A percentile compares a stretch with the other conserved stretches of the same genome.
Conservation (phyloP, 2,797 vertebrate species). For the Coranthus polyacanthus region DNA sequence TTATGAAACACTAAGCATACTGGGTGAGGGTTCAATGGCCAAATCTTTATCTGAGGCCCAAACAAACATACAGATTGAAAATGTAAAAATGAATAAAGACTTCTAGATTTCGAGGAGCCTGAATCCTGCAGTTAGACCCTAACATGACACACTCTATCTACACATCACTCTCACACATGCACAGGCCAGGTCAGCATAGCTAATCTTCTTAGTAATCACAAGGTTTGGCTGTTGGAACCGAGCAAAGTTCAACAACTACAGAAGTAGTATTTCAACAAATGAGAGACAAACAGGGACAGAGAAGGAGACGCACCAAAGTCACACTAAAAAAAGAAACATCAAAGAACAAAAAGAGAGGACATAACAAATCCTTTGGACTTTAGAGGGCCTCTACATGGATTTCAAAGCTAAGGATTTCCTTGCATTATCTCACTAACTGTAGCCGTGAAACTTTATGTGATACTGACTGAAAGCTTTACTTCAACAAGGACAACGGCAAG, state of each 20-base stretch:
- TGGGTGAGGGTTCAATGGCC: constrained; percentile 38
- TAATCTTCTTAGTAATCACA: constrained; percentile 83
- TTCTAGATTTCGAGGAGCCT: background rate
- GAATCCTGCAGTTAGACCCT: background rate
- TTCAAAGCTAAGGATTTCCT: background rate
- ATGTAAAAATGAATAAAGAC: background rate
- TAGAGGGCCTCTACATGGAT: no score
- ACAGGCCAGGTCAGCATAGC: background rate
- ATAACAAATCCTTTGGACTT: background rate
- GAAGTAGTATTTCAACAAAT: constrained; percentile 17
- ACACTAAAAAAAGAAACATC: background rate
- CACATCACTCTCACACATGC: background rate
- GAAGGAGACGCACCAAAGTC: background rate
- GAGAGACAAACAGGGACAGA: background rate
- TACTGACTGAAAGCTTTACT: background rate
- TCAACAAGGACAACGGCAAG: no score
- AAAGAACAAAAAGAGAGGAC: background rate
- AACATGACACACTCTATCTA: background rate
- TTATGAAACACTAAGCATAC: constrained; percentile 13
- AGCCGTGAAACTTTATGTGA: background rate
- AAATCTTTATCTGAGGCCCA: background rate
- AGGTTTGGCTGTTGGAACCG: constrained; percentile 70
- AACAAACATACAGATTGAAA: background rate
- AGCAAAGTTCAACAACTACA: constrained; percentile 76
- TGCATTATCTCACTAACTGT: constrained; percentile 4